These are phyloP conservation scores for Xiphophorus birchmanni DNA, from an alignment of 2,797 vertebrate genomes.

Conservation along the genomic window DNA sequence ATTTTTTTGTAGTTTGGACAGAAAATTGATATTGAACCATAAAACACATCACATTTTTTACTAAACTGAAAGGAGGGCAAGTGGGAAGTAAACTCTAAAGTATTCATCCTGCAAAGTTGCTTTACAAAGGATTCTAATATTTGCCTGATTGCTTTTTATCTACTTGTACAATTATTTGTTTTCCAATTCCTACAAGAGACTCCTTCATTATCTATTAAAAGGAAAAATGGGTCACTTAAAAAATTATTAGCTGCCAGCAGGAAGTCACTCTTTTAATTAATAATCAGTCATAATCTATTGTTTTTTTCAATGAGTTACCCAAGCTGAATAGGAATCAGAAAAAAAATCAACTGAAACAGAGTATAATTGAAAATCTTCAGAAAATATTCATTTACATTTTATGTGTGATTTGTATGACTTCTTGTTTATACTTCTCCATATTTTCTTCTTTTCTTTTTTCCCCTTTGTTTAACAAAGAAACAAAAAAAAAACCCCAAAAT, in stretches of 20 bases:
- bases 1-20: neutral
- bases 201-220: neutral
- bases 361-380: neutral
- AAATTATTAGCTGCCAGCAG: neutral
- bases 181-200: neutral
- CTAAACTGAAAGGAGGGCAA: neutral
- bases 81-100: neutral
- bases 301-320: neutral
- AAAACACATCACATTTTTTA: neutral
- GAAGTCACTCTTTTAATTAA: neutral
- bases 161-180: neutral
- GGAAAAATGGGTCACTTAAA: neutral
- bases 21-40: neutral
- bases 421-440: neutral
- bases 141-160: too few species aligned
- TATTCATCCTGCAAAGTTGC: neutral
- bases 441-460: too few species aligned
- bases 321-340: neutral
- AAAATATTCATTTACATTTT: neutral
- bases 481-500: neutral
- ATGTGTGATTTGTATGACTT: neutral
- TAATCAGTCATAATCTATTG: neutral
- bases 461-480: neutral
- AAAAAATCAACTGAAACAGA: neutral
- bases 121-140: neutral